A percentile compares a stretch with the other conserved stretches of the same genome.
phyloP scores from a whole-genome alignment of 2,797 vertebrate genomes.

The Darevskia mixta region DNA sequence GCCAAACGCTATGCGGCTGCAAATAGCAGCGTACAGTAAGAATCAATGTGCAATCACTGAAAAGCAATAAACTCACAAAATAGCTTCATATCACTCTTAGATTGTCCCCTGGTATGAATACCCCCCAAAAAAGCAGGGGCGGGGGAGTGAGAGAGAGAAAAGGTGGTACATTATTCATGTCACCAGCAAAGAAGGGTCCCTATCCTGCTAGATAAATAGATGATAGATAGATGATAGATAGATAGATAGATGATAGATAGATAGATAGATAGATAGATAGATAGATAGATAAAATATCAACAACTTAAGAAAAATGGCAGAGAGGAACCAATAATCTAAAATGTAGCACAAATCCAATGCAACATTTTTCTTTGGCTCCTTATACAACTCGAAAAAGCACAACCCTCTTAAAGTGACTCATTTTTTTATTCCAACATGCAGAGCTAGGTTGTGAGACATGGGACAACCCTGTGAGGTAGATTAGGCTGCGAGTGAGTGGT shows the following conservation, averaged over 20 bases:
- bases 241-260: too few species aligned
- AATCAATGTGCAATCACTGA: background rate
- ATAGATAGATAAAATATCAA: background rate
- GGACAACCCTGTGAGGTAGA: too few species aligned
- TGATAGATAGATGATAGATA: too few species aligned
- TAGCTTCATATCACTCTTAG: background rate
- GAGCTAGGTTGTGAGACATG: too few species aligned
- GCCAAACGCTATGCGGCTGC: background rate
- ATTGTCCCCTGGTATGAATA: background rate
- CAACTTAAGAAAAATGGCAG: background rate
- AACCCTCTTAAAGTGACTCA: background rate
- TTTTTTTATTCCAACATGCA: background rate
- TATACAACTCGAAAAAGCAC: background rate
- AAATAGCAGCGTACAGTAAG: rapidly evolving
- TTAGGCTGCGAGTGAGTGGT: too few species aligned
- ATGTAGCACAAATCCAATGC: background rate
- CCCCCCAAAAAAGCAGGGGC: background rate
- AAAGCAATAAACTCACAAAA: background rate
- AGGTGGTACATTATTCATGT: background rate
- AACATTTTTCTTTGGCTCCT: background rate
- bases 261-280: too few species aligned
- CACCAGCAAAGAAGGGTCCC: background rate
- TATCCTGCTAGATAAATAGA: background rate
- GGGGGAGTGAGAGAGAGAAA: background rate
- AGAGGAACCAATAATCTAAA: background rate